Evolutionary conservation across 2,797 vertebrate genomes (phyloP).

Genomic region (Cynopterus sphinx): DNA sequence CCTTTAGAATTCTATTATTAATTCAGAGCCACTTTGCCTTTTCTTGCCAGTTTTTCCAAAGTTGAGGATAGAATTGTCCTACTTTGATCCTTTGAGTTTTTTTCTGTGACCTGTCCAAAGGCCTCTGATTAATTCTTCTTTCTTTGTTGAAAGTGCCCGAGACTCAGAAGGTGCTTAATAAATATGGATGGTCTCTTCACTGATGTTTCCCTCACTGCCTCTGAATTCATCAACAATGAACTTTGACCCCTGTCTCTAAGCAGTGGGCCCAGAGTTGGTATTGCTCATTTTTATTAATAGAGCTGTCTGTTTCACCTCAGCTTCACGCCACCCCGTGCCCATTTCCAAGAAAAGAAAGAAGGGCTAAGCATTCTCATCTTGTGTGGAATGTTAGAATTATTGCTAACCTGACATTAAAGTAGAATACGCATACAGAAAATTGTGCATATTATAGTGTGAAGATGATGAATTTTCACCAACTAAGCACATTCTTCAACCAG

Average conservation of each 20-base stretch:
- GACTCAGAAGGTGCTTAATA: neutral
- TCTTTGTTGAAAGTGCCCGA: neutral
- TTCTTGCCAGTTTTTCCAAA: neutral
- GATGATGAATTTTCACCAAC: neutral
- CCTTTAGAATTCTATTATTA: neutral
- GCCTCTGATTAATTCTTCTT: neutral
- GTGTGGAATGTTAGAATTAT: neutral
- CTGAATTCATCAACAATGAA: neutral
- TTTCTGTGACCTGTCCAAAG: neutral
- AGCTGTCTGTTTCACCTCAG: neutral
- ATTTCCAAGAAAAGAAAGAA: neutral
- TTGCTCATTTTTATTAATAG: constrained; percentile 23
- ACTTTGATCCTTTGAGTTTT: neutral
- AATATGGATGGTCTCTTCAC: neutral
- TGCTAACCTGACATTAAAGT: neutral
- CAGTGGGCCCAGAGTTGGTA: neutral
- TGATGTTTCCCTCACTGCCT: neutral
- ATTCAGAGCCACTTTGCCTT: neutral
- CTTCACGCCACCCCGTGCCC: neutral
- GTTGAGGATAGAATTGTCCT: neutral
- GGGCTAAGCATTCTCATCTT: neutral
- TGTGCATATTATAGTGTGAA: neutral
- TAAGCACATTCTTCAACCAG: neutral
- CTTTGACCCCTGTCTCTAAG: neutral
- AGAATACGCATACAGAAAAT: neutral